Base-by-base conservation (phyloP, 2,797 vertebrate species). In the Muraenolepis orangiensis region DNA sequence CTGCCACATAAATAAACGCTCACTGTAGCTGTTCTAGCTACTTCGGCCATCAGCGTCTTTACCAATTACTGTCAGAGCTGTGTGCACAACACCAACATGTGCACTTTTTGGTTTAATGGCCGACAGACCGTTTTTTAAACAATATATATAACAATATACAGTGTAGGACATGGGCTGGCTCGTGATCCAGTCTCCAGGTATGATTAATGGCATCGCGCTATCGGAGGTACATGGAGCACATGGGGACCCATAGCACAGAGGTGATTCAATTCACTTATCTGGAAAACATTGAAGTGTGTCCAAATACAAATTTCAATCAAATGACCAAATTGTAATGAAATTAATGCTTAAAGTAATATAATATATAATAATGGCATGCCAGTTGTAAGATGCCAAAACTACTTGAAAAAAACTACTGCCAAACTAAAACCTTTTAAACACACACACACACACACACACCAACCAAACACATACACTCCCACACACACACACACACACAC, bases 11-110 rank as follows among this genome's bases (percentile, higher is more conserved):
- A 94, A 94, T 94, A 93, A 93, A 93, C 88, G 81, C 88, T 87
- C 86, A 90, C 93, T 94, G 94, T 93, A 91, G 90, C 90, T 92
- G 91, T 86, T 88, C 85, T 87, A 91, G 92, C 92, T 92, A 92
- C 91, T 94, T 93, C 93, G 93, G 91, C 93, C 94, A 93, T 95
- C 93, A 93, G 87, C 91, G 88, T 94, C 93, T 93, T 92, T 92
- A 93, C 91, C 93, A 94, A 94, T 94, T 94, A 94, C 92, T 88
- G 91, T 93, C 88, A 91, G 84, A 70, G 89, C 70, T 75, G 84
- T 26, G 87, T 84, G 85, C 80, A 89, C 87, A 91, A 89, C 83
- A 85, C 80, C 89, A 86, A 89, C 88, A 87, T 85, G 80, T 87
- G 86, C 86, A 87, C 88, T 78, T 78, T 72, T 71, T 67, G 77